Conservation (phyloP, 2,113 vertebrate genomes). For the Grallaria varia region DNA sequence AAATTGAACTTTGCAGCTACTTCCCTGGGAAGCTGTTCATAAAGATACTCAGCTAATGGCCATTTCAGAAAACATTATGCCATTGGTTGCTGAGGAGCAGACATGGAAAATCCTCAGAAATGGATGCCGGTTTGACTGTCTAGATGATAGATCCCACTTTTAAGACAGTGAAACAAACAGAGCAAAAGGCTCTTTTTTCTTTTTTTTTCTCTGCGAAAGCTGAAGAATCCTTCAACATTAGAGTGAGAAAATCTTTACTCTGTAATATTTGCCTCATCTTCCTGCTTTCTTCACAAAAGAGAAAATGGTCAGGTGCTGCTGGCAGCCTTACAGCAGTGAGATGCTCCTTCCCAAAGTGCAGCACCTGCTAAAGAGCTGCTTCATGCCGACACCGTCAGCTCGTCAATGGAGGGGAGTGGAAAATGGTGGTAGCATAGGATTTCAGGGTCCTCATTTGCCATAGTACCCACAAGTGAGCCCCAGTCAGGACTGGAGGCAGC, state of each 20-base stretch:
- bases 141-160: not conserved
- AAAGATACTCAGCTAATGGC: conserved; percentile 55
- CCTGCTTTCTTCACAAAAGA: not conserved
- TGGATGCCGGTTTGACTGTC: not conserved
- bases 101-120: conserved; percentile 21
- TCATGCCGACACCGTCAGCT: not conserved
- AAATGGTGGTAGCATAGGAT: not conserved
- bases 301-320: not conserved
- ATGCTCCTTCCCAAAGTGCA: not conserved
- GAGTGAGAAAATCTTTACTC: not conserved
- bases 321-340: not conserved
- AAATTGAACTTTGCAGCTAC: conserved; percentile 62
- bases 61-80: conserved; percentile 57
- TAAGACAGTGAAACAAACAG: conserved; percentile 24
- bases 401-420: not conserved
- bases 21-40: conserved; percentile 51
- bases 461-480: not conserved
- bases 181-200: not conserved
- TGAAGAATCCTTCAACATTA: not conserved
- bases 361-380: not conserved
- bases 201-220: not conserved
- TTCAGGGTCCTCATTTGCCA: not conserved
- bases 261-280: not conserved
- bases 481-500: not conserved
- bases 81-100: not conserved